Evolutionary conservation across 2,888 invertebrate species (phyloP), one percentile per base, ranked within the genome.

Genomic region (Petrolisthes manimaculis): DNA sequence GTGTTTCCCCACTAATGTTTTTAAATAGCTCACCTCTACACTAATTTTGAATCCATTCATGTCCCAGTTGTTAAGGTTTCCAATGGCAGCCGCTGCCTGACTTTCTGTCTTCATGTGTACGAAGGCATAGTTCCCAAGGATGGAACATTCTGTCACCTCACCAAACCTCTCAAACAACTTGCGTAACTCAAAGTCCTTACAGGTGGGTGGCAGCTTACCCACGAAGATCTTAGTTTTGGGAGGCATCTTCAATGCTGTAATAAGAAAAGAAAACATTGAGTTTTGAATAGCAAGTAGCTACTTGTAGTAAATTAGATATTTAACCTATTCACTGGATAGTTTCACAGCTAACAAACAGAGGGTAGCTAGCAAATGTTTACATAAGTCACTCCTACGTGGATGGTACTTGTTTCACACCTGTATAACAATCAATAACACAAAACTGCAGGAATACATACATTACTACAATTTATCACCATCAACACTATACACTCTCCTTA

Each of bases 51-150:
- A 95, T 53, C 97, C 97, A 93, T 97, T 97, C 93, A 97, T 97
- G 82, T 95, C 95, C 0, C 95, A 94, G 92, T 96, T 96, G 93
- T 97, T 96, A 56, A 97, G 93, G 56, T 95, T 96, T 91, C 95
- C 95, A 92, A 97, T 97, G 0, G 97, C 97, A 86, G 95, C 95
- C 79, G 95, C 94, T 4, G 97, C 97, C 93, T 97, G 95, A 84
- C 96, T 96, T 92, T 95, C 95, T 37, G 96, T 95, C 92, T 96
- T 96, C 95, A 97, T 96, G 93, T 98, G 97, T 83, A 98, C 96
- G 94, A 98, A 98, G 12, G 97, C 98, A 93, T 97, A 98, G 90
- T 97, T 95, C 93, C 97, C 97, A 94, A 98, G 96, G 89, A 98
- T 97, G 93, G 98, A 98, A 93, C 98, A 98, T 93, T 98, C 98